phyloP scores from a whole-genome alignment of 2,797 vertebrate species.

The Lagorchestes hirsutus region DNA sequence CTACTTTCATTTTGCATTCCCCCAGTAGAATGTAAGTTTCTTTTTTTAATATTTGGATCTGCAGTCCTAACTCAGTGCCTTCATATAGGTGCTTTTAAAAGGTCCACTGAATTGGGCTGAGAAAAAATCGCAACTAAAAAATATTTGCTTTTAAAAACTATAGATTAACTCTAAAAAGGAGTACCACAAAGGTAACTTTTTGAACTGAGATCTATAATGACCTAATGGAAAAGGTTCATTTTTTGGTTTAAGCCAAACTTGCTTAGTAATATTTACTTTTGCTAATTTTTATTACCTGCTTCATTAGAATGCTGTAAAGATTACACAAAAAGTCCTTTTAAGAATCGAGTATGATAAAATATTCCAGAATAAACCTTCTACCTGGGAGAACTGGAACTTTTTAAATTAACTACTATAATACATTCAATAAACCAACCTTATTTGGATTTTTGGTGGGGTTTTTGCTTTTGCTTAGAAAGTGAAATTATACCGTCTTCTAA shows the following conservation, averaged over 20 bases:
- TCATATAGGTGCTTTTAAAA: background rate
- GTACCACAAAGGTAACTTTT: background rate
- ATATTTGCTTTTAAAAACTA: background rate
- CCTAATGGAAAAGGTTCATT: background rate
- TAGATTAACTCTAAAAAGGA: background rate
- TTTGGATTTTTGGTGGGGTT: background rate
- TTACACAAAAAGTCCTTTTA: constrained; percentile 32
- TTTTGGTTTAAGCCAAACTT: background rate
- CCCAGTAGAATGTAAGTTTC: background rate
- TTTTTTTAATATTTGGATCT: background rate
- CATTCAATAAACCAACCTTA: background rate
- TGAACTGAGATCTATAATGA: background rate
- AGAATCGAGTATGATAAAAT: constrained; percentile 1
- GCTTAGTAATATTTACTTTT: background rate
- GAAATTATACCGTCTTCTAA: background rate
- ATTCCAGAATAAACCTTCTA: constrained; percentile 44
- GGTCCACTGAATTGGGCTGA: background rate
- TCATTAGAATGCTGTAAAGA: constrained; percentile 37
- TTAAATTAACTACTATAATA: background rate
- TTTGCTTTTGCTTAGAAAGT: background rate
- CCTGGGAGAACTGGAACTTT: background rate
- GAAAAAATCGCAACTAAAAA: background rate
- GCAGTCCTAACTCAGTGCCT: background rate
- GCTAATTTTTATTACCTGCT: background rate
- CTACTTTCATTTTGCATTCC: background rate